Base-by-base conservation (phyloP, 2,888 invertebrate genomes). In the Aquatica leii region DNA sequence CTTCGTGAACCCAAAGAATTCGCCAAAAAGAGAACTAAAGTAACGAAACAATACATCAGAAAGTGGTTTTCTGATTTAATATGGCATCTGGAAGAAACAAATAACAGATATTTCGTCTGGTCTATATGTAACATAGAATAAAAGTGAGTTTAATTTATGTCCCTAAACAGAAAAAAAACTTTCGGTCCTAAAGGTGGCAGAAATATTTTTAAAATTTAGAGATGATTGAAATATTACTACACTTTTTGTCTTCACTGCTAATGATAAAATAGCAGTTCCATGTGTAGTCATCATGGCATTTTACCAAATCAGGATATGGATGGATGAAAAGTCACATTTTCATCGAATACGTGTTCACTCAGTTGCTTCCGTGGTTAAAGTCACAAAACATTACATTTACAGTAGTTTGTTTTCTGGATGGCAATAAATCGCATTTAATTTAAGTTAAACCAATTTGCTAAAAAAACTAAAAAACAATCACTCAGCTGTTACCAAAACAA, bases 241-340 rank as follows among this genome's bases (percentile, higher is more conserved):
- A n/a, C n/a, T n/a, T n/a, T n/a, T n/a, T n/a, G n/a, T n/a, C n/a
- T n/a, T n/a, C n/a, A n/a, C n/a, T n/a, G n/a, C 40, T 12, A 40
- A 12, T 40, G 40, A 12, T 11, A 40, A 40, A 12, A 12, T 12
- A 4, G 40, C 40, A 40, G 11, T 12, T 3, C 6, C 40, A n/a
- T 40, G 40, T 40, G 40, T 40, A 12, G 40, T 40, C 40, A n/a
- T 40, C n/a, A n/a, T 40, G 40, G 40, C n/a, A 40, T 40, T 11
- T 12, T n/a, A n/a, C n/a, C n/a, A n/a, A n/a, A n/a, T n/a, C n/a
- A n/a, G n/a, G n/a, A n/a, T 40, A 6, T n/a, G 40, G 40, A 6
- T 40, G 40, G 40, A 40, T 40, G 40, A 40, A 40, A 40, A 40
- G 40, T 40, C 11, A 40, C n/a, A n/a, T n/a, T 12, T 6, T 40